These are phyloP conservation scores for Pangasius sanitwongsei DNA, from an alignment of 2,797 vertebrate species.

Conservation along the genomic window DNA sequence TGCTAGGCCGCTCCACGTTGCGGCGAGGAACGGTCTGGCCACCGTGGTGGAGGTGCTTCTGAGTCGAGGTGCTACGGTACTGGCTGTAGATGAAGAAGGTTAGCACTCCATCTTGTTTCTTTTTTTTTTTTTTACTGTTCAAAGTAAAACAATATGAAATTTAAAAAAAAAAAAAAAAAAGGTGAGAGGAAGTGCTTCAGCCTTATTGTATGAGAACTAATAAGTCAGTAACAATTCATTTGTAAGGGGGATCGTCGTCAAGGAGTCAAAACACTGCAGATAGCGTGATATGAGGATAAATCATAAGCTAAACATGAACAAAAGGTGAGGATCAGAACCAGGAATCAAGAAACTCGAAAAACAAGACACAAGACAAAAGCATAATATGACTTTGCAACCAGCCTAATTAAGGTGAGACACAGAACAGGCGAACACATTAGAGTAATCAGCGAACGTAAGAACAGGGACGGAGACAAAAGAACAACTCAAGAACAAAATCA, in stretches of 20 bases:
- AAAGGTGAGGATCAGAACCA: neutral
- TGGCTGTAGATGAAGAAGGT: conserved; percentile 97
- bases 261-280: neutral
- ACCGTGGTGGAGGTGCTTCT: conserved; percentile 95
- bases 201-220: neutral
- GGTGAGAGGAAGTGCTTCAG: neutral
- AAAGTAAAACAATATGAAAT: neutral
- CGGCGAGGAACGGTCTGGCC: conserved; percentile 91
- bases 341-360: neutral
- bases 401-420: neutral
- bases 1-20: conserved; percentile 93
- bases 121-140: neutral
- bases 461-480: neutral
- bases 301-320: neutral
- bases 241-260: neutral
- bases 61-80: conserved; percentile 92
- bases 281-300: neutral
- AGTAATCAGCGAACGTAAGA: neutral
- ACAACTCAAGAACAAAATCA: too few species aligned
- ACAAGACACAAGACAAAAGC: neutral
- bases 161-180: neutral
- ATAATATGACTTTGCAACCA: neutral
- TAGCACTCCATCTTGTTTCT: conserved; percentile 45
- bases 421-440: neutral
- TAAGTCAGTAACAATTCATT: neutral